Evolutionary conservation across 2,797 vertebrate species (phyloP).

Genomic region (Enteromius radiatus): DNA sequence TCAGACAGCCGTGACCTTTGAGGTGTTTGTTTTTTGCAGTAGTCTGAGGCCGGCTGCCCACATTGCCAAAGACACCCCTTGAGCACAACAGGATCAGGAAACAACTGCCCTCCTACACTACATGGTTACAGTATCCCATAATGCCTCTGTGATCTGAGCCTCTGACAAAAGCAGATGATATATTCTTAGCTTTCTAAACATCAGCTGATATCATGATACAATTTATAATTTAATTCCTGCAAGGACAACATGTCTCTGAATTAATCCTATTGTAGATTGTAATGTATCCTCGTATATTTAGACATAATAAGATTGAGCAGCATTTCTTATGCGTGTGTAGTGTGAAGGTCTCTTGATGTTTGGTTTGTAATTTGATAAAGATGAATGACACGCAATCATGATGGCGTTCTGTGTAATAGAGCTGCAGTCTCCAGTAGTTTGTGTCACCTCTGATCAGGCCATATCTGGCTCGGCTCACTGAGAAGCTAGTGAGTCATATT

Average conservation of each 20-base stretch:
- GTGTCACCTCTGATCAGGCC: neutral
- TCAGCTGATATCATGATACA: neutral
- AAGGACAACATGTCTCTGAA: neutral
- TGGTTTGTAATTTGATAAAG: neutral
- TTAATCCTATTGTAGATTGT: neutral
- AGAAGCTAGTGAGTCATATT: slow-evolving; percentile 28
- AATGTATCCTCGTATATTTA: neutral
- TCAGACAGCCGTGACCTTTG: slow-evolving; percentile 18
- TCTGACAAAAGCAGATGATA: slow-evolving; percentile 49
- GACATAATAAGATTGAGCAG: neutral
- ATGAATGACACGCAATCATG: neutral
- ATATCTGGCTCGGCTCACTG: neutral
- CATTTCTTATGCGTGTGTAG: neutral
- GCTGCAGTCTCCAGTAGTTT: neutral
- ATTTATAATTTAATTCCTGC: neutral
- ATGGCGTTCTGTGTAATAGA: neutral
- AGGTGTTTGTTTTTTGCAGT: slow-evolving; percentile 26
- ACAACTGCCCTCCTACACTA: slow-evolving; percentile 37
- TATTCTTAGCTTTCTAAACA: slow-evolving; percentile 35
- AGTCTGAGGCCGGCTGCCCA: slow-evolving; percentile 9
- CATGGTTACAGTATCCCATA: slow-evolving; percentile 44
- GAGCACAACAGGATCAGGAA: neutral
- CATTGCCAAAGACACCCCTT: slow-evolving; percentile 7
- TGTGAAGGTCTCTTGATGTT: slow-evolving; percentile 15
- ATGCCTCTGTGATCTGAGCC: slow-evolving; percentile 30